Evolutionary conservation across 2,888 invertebrate species (phyloP).

Genomic region (Portevinia maculata): DNA sequence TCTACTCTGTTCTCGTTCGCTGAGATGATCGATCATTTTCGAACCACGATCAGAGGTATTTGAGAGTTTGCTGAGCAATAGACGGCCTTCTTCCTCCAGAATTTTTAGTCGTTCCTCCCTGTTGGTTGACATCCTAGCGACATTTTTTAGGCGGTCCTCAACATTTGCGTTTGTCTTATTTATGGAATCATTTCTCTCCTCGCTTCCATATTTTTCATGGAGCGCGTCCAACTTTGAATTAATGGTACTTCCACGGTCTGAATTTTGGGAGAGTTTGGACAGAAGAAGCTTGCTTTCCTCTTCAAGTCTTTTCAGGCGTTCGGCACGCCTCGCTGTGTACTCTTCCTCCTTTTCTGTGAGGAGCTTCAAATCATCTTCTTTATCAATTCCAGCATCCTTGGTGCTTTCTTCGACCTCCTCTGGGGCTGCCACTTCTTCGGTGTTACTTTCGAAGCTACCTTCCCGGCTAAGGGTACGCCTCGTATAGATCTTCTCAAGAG

Average conservation of each 20-base stretch:
- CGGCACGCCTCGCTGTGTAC: conserved; percentile 78
- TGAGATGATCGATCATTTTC: conserved; percentile 79
- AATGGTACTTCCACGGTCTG: conserved; percentile 78
- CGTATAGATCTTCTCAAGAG: conserved; percentile 78
- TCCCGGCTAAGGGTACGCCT: conserved; percentile 78
- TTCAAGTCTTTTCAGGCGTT: conserved; percentile 85
- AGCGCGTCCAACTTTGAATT: conserved; percentile 78
- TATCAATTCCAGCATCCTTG: background rate
- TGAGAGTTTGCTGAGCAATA: conserved; percentile 84
- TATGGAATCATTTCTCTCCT: conserved; percentile 43
- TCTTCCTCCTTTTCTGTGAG: conserved; percentile 79
- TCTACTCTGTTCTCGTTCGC: conserved; percentile 77
- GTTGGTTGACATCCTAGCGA: conserved; percentile 79
- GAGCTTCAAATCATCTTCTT: conserved; percentile 65
- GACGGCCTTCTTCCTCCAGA: conserved; percentile 91
- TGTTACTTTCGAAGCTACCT: conserved; percentile 80
- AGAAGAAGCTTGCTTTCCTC: conserved; percentile 91
- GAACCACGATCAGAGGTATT: conserved; percentile 80
- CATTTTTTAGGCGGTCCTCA: conserved; percentile 79
- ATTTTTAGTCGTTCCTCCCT: conserved; percentile 81
- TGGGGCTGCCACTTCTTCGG: conserved; percentile 77
- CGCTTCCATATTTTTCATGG: conserved; percentile 78
- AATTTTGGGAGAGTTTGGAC: conserved; percentile 77
- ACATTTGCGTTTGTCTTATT: conserved; percentile 65
- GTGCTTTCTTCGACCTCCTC: conserved; percentile 49